Evolutionary conservation across 1,140 invertebrate genomes (phyloP).

Genomic region (Diorhabda sublineata): DNA sequence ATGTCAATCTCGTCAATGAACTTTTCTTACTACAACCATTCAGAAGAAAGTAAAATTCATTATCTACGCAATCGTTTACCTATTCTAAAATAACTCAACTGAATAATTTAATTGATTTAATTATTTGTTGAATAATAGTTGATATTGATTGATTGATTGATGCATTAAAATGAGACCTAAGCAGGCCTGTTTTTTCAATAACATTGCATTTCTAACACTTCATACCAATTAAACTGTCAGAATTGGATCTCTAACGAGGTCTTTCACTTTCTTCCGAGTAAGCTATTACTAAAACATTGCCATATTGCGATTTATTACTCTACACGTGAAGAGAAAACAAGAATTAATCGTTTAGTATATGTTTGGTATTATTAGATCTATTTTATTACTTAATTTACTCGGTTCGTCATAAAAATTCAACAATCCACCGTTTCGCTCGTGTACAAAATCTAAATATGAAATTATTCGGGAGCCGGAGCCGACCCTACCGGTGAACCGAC

Average conservation of each 20-base stretch:
- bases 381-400: too few species aligned
- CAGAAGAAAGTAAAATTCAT: not conserved
- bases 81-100: conserved; percentile 1
- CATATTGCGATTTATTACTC: not conserved
- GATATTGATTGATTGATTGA: conserved; percentile 2
- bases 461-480: too few species aligned
- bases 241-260: not conserved
- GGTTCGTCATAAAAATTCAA: too few species aligned
- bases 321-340: not conserved
- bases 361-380: too few species aligned
- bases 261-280: not conserved
- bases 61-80: not conserved
- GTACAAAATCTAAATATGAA: too few species aligned
- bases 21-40: not conserved
- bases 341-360: not conserved
- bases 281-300: not conserved
- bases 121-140: conserved; percentile 1
- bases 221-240: not conserved
- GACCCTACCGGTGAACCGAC: too few species aligned
- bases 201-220: not conserved
- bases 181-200: not conserved
- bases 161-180: conserved; percentile 2
- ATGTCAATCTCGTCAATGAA: too few species aligned
- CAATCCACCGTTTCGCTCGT: too few species aligned
- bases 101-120: conserved; percentile 3